Percentiles rank a stretch among this genome's conserved stretches.
These are phyloP conservation scores for Eubucco bourcierii DNA, from an alignment of 2,113 vertebrate species.

Conservation along the genomic window DNA sequence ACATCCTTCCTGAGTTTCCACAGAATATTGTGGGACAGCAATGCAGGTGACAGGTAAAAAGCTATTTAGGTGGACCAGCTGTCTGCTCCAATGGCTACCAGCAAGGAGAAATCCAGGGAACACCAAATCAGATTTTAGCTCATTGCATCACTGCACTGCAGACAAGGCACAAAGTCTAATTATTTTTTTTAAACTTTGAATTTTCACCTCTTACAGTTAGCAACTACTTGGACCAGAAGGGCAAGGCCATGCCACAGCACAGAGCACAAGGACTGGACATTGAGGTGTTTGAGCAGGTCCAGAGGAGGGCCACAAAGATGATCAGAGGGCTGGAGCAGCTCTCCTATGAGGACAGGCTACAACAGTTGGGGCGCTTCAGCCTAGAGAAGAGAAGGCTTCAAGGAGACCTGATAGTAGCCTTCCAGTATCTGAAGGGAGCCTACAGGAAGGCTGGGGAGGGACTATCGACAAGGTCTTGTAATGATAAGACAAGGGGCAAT, in stretches of 20 bases:
- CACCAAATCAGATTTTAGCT: not conserved
- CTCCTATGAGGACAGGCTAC: no score
- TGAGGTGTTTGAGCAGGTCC: no score
- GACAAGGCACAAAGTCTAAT: not conserved
- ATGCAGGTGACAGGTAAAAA: not conserved
- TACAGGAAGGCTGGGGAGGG: no score
- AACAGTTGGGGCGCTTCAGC: no score
- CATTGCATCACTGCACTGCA: not conserved
- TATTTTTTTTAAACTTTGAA: not conserved
- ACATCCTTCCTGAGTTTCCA: not conserved
- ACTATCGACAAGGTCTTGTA: no score
- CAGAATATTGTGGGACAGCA: not conserved
- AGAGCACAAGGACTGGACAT: not conserved
- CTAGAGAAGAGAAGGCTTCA: no score
- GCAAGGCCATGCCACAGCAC: not conserved
- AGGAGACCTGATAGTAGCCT: no score
- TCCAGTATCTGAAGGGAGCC: no score
- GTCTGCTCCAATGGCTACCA: not conserved
- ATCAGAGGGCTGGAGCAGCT: no score
- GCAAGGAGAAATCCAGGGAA: not conserved
- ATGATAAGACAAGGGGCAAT: no score
- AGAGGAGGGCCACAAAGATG: no score
- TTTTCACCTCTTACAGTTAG: not conserved
- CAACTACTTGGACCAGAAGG: not conserved
- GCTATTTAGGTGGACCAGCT: not conserved